A percentile compares a stretch with the other conserved stretches of the same genome.
These are phyloP conservation scores for Periophthalmus magnuspinnatus DNA, from an alignment of 2,797 vertebrate genomes.

Conservation along the genomic window DNA sequence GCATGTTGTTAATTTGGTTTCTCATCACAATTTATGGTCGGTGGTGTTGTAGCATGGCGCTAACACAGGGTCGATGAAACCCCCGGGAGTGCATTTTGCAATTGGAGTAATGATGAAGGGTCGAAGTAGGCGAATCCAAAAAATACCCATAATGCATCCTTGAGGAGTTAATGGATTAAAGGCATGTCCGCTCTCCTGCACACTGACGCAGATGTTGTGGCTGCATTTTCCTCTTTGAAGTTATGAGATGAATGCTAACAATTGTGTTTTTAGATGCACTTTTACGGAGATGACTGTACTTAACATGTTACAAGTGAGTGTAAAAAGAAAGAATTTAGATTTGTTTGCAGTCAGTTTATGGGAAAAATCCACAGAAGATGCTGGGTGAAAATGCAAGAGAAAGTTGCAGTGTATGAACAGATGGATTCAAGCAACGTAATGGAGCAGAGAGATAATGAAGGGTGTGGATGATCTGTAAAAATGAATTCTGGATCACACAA, in stretches of 20 bases:
- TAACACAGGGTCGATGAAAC: slow-evolving; percentile 38
- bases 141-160: slow-evolving; percentile 27
- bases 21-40: slow-evolving; percentile 65
- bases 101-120: slow-evolving; percentile 53
- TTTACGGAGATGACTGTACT: slow-evolving; percentile 53
- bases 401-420: neutral
- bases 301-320: slow-evolving; percentile 57
- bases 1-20: slow-evolving; percentile 75
- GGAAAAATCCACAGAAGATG: slow-evolving; percentile 24
- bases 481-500: too few species aligned
- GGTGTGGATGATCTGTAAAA: slow-evolving; percentile 16
- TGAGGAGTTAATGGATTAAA: slow-evolving; percentile 41
- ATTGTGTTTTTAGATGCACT: slow-evolving; percentile 54
- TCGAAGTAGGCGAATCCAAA: slow-evolving; percentile 31
- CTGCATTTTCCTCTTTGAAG: slow-evolving; percentile 41
- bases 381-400: neutral
- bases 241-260: slow-evolving; percentile 47
- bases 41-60: slow-evolving; percentile 31
- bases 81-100: slow-evolving; percentile 41
- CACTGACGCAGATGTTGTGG: slow-evolving; percentile 22
- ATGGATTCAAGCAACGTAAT: slow-evolving; percentile 20
- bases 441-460: slow-evolving; percentile 24
- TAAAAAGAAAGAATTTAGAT: slow-evolving; percentile 45
- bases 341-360: slow-evolving; percentile 45
- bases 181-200: slow-evolving; percentile 22